Evolutionary conservation across 2,113 vertebrate species (phyloP), one percentile per base, ranked within the genome.

Genomic region (Illadopsis cleaveri): DNA sequence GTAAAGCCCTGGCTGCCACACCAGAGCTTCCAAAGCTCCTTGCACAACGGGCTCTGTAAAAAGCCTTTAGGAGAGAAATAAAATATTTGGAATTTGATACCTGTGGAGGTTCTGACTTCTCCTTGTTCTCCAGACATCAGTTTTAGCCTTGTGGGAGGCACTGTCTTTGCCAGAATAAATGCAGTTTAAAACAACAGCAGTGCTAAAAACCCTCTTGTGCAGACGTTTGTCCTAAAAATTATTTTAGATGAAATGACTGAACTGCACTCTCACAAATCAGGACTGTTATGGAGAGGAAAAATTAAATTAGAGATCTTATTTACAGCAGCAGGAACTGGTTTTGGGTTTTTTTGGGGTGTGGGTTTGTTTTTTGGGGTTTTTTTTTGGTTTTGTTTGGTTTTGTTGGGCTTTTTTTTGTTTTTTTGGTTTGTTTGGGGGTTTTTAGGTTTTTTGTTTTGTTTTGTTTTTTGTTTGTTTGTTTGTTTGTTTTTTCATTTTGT

Each of bases 51-150:
- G 51, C 56, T 66, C 72, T 81, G 68, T 66, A 66, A 92, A 95
- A 86, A 58, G 68, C 68, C 92, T 83, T 83, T 65, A 86, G 78
- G 51, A 53, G 73, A 69, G 86, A 47, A 83, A 92, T 86, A 54
- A 92, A 88, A 90, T 66, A 86, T 58, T 86, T 89, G 76, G 93
- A 89, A 94, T 91, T 35, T 33, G 64, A 93, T 92, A 66, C 30
- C 30, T 62, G 0, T 33, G 14, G 37, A 70, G 64, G 65, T 72
- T 94, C 81, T 64, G 70, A 70, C 24, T 83, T 62, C 48, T 47
- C 16, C 61, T 38, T 93, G 62, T 50, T 93, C 94, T 93, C 62
- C 44, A 77, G 50, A 62, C 82, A 73, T 73, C 58, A 38, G 18
- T 22, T 88, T 61, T 16, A 78, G 42, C 57, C 82, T 72, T 37